Evolutionary conservation across 2,113 vertebrate species (phyloP), one percentile per base, ranked within the genome.

Genomic region (Xyrauchen texanus): DNA sequence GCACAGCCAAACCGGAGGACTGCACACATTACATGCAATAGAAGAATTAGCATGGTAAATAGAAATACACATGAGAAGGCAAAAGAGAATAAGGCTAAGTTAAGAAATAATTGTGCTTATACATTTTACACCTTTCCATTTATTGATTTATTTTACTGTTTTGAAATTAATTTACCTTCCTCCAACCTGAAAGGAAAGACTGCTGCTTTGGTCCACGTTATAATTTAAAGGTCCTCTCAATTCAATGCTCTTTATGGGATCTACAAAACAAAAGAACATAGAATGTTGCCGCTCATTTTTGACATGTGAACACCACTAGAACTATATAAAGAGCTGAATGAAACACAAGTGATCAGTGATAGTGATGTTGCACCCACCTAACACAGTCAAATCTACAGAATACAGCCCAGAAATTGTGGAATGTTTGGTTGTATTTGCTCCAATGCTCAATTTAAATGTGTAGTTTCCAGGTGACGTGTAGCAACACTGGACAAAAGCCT

Each of bases 1-100:
- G 87, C 96, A 98, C 8, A 96, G 63, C 0, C 88, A 91, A 68
- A 96, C 88, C 0, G 96, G 96, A 0, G 94, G 93, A 86, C 96
- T 98, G 21, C 21, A 34, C 21, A 76, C 1, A 49, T 79, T 6
- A 79, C 44, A 21, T 51, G 42, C 7, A 34, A 64, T 7, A 49
- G 63, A 65, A 60, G 21, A 34, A 34, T 34, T 34, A 34, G 21
- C 21, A 34, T 34, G 21, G 3, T 34, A 76, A 66, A 60, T 9
- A 65, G 34, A 63, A 11, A 78, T 34, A 15, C 2, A 49, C 7
- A 34, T 2, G 12, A 57, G 6, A n/a, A 55, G 4, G 11, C 53
- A 55, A 12, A 55, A 13, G 11, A 12, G 4, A 55, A 9, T 11
- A 55, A 44, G 21, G 8, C 1, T 70, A 7, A 13, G 53, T 42